These are phyloP conservation scores for Sebastes iracundus DNA, from an alignment of 2,797 vertebrate species.

Conservation along the genomic window DNA sequence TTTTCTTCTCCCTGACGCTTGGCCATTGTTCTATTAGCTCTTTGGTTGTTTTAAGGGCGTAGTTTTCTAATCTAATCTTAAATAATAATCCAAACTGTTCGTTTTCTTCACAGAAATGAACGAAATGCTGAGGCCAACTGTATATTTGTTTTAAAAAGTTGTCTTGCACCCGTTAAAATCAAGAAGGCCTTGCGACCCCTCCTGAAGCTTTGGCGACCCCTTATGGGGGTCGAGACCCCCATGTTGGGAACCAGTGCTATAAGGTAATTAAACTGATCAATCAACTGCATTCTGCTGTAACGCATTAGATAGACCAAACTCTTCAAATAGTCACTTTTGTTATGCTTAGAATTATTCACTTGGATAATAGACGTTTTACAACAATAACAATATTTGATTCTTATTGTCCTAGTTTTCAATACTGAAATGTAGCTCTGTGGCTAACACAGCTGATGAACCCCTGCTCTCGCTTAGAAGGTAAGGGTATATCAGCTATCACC, in stretches of 20 bases:
- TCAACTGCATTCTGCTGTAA: background rate
- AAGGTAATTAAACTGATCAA: background rate
- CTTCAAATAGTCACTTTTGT: background rate
- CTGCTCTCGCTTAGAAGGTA: too few relatives aligned
- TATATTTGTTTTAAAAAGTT: too few relatives aligned
- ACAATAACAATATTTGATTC: background rate
- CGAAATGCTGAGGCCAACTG: too few relatives aligned
- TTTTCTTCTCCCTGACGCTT: too few relatives aligned
- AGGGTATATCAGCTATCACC: background rate
- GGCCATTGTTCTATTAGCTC: too few relatives aligned
- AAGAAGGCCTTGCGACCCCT: background rate
- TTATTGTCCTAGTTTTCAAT: background rate
- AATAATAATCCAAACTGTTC: too few relatives aligned
- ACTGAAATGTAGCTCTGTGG: background rate
- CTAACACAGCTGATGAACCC: accelerated
- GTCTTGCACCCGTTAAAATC: background rate
- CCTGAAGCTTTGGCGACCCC: background rate
- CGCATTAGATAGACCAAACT: background rate
- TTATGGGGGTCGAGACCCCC: accelerated
- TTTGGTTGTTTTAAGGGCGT: too few relatives aligned
- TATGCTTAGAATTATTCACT: background rate
- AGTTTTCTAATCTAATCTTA: too few relatives aligned
- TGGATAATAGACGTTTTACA: background rate
- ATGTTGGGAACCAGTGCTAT: background rate
- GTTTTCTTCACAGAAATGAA: too few relatives aligned